These are phyloP conservation scores for Aphelenchoides fujianensis DNA, from an alignment of 1,140 invertebrate species.

Conservation along the genomic window DNA sequence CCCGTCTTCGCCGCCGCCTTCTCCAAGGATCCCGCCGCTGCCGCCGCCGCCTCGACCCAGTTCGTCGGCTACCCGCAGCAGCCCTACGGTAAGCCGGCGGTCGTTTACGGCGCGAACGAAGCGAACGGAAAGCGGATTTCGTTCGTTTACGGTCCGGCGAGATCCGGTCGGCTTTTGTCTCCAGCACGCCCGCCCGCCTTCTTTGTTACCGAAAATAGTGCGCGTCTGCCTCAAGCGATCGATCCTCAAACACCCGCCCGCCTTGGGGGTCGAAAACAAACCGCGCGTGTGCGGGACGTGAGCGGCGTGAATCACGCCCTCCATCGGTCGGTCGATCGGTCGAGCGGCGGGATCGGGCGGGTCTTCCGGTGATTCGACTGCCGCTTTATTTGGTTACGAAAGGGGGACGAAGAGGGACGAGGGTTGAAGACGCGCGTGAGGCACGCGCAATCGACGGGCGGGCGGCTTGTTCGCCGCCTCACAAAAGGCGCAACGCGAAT, in stretches of 20 bases:
- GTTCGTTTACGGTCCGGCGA: background rate
- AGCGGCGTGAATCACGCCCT: no score
- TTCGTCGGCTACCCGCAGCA: constrained; percentile 10
- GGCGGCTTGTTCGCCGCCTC: background rate
- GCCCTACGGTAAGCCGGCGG: background rate
- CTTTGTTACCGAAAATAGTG: constrained; percentile 3
- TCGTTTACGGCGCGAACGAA: background rate
- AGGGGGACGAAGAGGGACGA: background rate
- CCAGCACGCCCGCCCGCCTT: background rate
- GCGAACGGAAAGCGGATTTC: background rate
- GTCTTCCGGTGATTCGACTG: background rate
- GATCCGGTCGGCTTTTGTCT: background rate
- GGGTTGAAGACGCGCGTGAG: background rate
- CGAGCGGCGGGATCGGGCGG: background rate
- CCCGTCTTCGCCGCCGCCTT: constrained; percentile 5
- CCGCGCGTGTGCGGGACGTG: background rate
- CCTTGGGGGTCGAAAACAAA: background rate
- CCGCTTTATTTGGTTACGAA: constrained; percentile 15
- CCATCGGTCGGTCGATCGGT: background rate
- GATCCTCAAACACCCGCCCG: background rate
- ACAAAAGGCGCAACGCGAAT: background rate
- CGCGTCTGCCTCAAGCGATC: background rate
- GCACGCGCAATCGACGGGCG: background rate
- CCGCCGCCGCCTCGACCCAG: background rate
- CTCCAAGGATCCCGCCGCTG: background rate